Base-by-base conservation (phyloP, 2,113 vertebrate genomes). In the Sarotherodon lohbergeri region DNA sequence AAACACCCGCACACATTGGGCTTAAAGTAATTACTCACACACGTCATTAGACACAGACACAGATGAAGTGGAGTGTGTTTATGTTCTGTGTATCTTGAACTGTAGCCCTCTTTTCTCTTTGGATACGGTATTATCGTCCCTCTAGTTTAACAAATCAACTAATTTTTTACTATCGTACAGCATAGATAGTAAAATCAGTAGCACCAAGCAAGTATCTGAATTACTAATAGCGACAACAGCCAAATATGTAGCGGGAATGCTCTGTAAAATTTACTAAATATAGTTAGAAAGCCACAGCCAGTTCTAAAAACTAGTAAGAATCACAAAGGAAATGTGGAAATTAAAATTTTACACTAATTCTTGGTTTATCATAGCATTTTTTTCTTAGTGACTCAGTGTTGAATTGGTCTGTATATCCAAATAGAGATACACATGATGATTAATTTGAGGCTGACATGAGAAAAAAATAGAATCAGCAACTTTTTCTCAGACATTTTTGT, bases 21-120 rank as follows among this genome's bases (percentile, higher is more conserved):
- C 90, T 91, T 88, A 89, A 89, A 94, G 92, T 94, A 95, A 95
- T 95, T 94, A 95, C 91, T 95, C 93, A 95, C 94, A 95, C 94
- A 95, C 91, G 87, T 94, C 95, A 94, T 94, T 95, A 95, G 92
- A 95, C 95, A 94, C 93, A 86, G 84, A 93, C 90, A 87, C 92
- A 89, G 91, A 95, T 92, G 86, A 94, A 95, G 93, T 91, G 92
- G 88, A 91, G 82, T 94, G 93, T 91, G 88, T 93, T 95, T 94
- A 93, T 93, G 91, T 94, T 93, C 92, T 85, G 90, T 95, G 90
- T 94, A 56, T 94, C 90, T 94, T 89, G 48, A 63, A 73, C 48
- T 92, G 84, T 61, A 61, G 84, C 50, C 81, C 68, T 39, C n/a
- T 82, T 83, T 86, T 71, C 66, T 86, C 86, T 78, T 57, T 88